phyloP scores from a whole-genome alignment of 1,140 invertebrate genomes.

The Lethrus apterus region DNA sequence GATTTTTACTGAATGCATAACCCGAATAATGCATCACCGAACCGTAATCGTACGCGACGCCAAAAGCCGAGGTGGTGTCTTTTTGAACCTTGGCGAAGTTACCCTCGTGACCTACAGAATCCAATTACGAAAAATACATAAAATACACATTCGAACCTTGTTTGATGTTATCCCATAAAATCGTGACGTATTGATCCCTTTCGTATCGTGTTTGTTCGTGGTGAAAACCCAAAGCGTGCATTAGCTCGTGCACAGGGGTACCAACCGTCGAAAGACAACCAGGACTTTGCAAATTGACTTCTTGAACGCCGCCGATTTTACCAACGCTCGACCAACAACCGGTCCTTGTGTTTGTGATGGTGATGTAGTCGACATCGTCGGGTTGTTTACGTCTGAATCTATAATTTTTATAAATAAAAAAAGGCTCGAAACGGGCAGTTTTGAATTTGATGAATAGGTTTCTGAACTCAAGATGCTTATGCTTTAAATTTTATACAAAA shows the following conservation, averaged over 20 bases:
- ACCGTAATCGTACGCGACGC: slow-evolving; percentile 67
- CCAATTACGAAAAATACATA: neutral
- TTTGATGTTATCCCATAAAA: slow-evolving; percentile 68
- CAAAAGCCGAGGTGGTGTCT: slow-evolving; percentile 51
- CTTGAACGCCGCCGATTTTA: slow-evolving; percentile 58
- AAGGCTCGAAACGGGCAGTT: too few relatives aligned
- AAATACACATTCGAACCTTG: slow-evolving; percentile 40
- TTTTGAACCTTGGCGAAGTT: slow-evolving; percentile 63
- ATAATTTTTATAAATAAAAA: too few relatives aligned
- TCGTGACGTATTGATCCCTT: slow-evolving; percentile 65
- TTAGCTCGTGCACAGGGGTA: slow-evolving; percentile 74
- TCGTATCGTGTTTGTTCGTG: slow-evolving; percentile 81
- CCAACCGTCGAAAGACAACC: slow-evolving; percentile 67
- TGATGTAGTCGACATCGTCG: slow-evolving; percentile 9
- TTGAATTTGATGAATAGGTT: too few relatives aligned
- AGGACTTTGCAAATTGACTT: slow-evolving; percentile 64
- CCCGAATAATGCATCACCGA: slow-evolving; percentile 81
- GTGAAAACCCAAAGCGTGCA: slow-evolving; percentile 78
- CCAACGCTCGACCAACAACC: slow-evolving; percentile 81
- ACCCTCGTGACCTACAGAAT: slow-evolving; percentile 46
- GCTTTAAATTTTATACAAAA: too few relatives aligned
- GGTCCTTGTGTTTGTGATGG: slow-evolving; percentile 24
- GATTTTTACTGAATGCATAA: slow-evolving; percentile 68
- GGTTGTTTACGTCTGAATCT: slow-evolving; percentile 11
- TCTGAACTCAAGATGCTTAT: too few relatives aligned